A percentile compares a stretch with the other conserved stretches of the same genome.
Evolutionary conservation across 2,113 vertebrate species (phyloP).

Genomic region (Nesoenas mayeri): DNA sequence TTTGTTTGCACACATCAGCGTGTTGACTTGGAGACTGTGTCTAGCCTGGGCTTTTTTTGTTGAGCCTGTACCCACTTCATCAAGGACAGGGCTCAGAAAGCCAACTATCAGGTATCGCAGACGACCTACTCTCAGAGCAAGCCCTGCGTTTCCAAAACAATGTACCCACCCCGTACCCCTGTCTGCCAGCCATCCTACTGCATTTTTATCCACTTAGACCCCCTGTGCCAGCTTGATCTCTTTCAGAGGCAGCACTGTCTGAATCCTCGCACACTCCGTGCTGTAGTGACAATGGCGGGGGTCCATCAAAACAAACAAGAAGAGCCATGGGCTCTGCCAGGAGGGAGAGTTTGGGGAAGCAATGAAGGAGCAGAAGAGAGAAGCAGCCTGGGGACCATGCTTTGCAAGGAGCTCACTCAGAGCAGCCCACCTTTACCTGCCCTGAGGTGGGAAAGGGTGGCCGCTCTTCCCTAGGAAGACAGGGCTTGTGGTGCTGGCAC

Average conservation of each 20-base stretch:
- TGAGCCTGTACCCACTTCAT: background rate
- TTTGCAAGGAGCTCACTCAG: background rate
- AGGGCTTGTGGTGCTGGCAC: background rate
- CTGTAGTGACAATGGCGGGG: no score
- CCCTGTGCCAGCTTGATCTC: background rate
- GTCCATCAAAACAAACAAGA: no score
- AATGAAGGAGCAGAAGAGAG: no score
- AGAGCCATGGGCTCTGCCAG: no score
- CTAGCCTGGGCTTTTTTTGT: background rate
- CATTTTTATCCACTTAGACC: background rate
- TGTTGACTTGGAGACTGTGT: background rate
- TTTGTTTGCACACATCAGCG: background rate
- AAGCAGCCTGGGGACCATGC: accelerated
- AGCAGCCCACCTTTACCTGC: background rate
- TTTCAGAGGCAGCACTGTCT: background rate
- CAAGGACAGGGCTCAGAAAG: background rate
- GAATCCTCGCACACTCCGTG: no score
- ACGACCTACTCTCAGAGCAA: background rate
- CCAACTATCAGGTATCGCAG: background rate
- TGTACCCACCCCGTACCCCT: accelerated
- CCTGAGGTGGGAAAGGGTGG: background rate
- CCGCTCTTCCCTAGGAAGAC: accelerated
- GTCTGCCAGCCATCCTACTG: background rate
- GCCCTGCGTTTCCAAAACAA: accelerated
- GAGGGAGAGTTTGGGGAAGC: no score